Conservation (phyloP, 2,888 invertebrate genomes). For the Anaspis maculata region DNA sequence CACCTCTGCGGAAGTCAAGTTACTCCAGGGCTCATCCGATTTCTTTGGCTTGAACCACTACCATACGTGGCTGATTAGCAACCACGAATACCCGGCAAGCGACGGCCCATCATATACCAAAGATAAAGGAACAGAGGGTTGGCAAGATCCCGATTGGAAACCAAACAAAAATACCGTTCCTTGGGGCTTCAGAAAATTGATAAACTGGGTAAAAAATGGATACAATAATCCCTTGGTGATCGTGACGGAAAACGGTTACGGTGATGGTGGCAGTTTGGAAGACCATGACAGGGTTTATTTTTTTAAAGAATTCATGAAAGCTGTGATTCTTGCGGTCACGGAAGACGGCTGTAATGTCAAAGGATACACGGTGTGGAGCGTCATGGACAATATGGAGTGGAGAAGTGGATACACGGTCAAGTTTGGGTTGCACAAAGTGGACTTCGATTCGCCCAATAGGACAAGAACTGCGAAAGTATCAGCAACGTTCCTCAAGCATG, state of each 20-base stretch:
- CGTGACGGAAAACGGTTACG: conserved; percentile 53
- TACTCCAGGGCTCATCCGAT: conserved; percentile 48
- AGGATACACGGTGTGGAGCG: conserved; percentile 69
- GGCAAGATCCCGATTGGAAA: conserved; percentile 45
- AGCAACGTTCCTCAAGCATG: conserved; percentile 46
- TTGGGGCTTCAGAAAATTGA: conserved; percentile 50
- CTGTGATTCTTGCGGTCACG: conserved; percentile 43
- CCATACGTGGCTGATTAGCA: conserved; percentile 43
- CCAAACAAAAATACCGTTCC: conserved; percentile 47
- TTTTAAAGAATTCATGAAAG: conserved; percentile 40
- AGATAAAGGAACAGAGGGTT: conserved; percentile 30
- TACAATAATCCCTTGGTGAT: conserved; percentile 47
- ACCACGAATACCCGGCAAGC: conserved; percentile 30
- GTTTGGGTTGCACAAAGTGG: conserved; percentile 62
- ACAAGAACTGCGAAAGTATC: conserved; percentile 58
- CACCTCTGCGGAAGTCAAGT: conserved; percentile 37
- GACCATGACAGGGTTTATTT: conserved; percentile 46
- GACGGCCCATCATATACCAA: conserved; percentile 27
- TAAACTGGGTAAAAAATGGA: conserved; percentile 42
- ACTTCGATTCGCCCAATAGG: conserved; percentile 51
- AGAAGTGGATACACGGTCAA: conserved; percentile 59
- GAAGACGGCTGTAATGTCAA: conserved; percentile 51
- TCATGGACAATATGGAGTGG: conserved; percentile 82
- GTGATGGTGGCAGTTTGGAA: conserved; percentile 43
- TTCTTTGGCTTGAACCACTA: conserved; percentile 62